These are phyloP conservation scores for Amblyopsis rosae DNA, from an alignment of 2,113 vertebrate species.

Conservation along the genomic window DNA sequence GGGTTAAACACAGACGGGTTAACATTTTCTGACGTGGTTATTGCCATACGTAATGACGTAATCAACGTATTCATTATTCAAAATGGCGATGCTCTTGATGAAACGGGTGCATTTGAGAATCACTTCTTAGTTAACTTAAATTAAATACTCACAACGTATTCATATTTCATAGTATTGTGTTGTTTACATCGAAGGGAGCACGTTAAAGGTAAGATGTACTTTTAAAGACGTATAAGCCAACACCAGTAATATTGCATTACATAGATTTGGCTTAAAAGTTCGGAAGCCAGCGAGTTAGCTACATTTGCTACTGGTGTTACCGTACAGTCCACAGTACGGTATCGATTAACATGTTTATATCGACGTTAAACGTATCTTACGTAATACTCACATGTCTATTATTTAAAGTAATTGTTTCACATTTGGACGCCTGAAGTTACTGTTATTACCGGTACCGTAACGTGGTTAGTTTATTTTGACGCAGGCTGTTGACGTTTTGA, in stretches of 20 bases:
- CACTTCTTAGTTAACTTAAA: constrained; percentile 39
- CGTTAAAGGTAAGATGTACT: constrained; percentile 62
- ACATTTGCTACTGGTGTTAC: neutral
- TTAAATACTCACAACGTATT: constrained; percentile 20
- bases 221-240: fast-evolving
- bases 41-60: constrained; percentile 37
- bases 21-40: neutral
- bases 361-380: too few relatives aligned
- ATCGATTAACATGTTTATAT: neutral
- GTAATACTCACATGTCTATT: too few relatives aligned
- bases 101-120: constrained; percentile 44
- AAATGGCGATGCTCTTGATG: constrained; percentile 66
- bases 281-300: constrained; percentile 30
- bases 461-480: constrained; percentile 1
- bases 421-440: neutral
- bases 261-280: neutral
- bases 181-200: constrained; percentile 35
- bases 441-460: constrained; percentile 1
- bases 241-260: neutral
- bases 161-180: neutral
- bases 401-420: too few relatives aligned
- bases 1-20: too few relatives aligned
- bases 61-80: constrained; percentile 18
- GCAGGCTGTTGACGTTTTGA: neutral
- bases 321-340: neutral